Percentiles rank a stretch among this genome's conserved stretches.
phyloP scores from a whole-genome alignment of 2,888 invertebrate genomes.

The Drosophila putrida region DNA sequence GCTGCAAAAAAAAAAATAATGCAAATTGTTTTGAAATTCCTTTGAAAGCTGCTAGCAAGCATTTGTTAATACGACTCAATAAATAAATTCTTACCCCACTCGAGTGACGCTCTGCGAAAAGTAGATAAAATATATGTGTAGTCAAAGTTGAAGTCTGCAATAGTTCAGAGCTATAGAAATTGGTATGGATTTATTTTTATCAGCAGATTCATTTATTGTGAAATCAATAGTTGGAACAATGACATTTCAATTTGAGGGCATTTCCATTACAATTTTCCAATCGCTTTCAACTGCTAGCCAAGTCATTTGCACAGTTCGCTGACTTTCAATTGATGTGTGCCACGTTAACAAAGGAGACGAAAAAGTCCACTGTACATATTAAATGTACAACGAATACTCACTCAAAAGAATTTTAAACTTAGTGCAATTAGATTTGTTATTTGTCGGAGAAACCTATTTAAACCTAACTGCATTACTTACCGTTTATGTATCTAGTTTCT shows the following conservation, averaged over 20 bases:
- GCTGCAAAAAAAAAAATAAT: background rate
- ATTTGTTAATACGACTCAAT: background rate
- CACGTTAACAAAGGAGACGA: conserved; percentile 15
- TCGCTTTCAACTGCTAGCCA: conserved; percentile 29
- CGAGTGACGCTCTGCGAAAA: background rate
- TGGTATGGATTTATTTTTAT: conserved; percentile 3
- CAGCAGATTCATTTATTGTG: background rate
- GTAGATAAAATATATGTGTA: background rate
- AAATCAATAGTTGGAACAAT: conserved; percentile 11
- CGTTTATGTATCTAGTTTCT: background rate
- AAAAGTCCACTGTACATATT: background rate
- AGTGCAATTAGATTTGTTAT: conserved; percentile 33
- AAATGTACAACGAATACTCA: background rate
- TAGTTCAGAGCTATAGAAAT: background rate
- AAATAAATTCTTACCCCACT: background rate
- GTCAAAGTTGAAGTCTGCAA: background rate
- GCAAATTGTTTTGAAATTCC: background rate
- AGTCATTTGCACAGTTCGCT: conserved; percentile 57
- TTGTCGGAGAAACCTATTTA: conserved; percentile 7
- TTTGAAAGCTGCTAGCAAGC: background rate
- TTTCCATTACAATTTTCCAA: conserved; percentile 44
- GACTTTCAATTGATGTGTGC: conserved; percentile 52
- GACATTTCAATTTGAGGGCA: conserved; percentile 2
- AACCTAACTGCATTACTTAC: background rate
- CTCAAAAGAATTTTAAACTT: background rate